These are phyloP conservation scores for Harmothoe impar DNA, from an alignment of 2,888 invertebrate genomes.

Conservation along the genomic window DNA sequence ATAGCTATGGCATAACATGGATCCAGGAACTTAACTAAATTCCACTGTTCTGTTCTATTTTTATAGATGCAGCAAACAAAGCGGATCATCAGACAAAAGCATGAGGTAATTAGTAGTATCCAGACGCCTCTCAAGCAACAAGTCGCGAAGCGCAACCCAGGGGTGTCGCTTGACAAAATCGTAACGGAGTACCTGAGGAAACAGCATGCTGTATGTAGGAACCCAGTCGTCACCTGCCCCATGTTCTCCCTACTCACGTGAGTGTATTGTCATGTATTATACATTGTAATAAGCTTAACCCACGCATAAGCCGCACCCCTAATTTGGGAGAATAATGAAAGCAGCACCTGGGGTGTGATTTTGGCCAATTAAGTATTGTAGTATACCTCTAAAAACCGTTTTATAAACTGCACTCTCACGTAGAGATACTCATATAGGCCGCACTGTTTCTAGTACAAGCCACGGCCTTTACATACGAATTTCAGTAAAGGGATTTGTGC, in stretches of 20 bases:
- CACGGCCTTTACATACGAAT: no score
- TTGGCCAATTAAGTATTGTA: no score
- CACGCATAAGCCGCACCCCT: no score
- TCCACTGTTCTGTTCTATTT: not conserved
- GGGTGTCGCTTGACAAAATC: constrained; percentile 83
- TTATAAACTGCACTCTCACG: no score
- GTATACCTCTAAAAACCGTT: no score
- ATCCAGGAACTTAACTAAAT: not conserved
- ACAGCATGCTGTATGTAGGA: constrained; percentile 98
- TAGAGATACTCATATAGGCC: no score
- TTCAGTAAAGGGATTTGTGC: no score
- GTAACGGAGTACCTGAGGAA: constrained; percentile 98
- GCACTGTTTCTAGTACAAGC: no score
- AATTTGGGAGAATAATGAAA: not conserved
- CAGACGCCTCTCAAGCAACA: constrained; percentile 59
- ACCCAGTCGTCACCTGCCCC: constrained; percentile 98
- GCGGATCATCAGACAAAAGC: constrained; percentile 68
- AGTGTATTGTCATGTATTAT: constrained; percentile 41
- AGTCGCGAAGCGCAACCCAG: constrained; percentile 53
- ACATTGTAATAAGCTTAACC: not conserved
- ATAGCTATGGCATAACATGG: no score
- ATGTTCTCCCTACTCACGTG: constrained; percentile 89
- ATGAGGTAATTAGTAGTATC: constrained; percentile 56
- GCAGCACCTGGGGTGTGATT: no score
- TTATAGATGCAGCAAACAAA: constrained; percentile 64